phyloP scores from a whole-genome alignment of 1,140 invertebrate species.

The Polypedilum pembai region DNA sequence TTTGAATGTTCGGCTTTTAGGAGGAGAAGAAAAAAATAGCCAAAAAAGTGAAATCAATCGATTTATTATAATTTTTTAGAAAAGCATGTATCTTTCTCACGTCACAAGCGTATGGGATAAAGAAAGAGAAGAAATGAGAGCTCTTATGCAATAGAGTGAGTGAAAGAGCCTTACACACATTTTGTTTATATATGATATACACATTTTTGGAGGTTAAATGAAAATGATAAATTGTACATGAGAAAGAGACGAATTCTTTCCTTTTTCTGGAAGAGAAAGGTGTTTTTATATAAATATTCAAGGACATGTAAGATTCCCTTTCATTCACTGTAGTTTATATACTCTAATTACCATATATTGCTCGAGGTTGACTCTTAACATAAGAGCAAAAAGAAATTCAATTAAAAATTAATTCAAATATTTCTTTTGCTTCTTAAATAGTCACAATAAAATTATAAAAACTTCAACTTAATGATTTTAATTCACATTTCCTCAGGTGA shows the following conservation, averaged over 20 bases:
- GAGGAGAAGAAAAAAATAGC: too few species aligned
- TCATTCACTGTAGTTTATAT: neutral
- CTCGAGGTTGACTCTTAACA: neutral
- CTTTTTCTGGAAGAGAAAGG: neutral
- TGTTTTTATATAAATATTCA: neutral
- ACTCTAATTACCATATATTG: neutral
- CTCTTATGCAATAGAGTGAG: slow-evolving; percentile 10
- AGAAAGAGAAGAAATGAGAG: neutral
- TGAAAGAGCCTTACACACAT: neutral
- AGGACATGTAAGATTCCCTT: neutral
- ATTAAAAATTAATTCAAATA: too few species aligned
- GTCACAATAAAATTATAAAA: too few species aligned
- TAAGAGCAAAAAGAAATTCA: too few species aligned
- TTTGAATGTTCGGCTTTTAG: too few species aligned
- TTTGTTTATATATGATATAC: neutral
- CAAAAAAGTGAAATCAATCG: slow-evolving; percentile 1
- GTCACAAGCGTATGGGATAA: neutral
- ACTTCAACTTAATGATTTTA: too few species aligned
- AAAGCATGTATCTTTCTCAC: neutral
- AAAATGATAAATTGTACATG: neutral
- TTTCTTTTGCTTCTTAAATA: too few species aligned
- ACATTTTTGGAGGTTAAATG: neutral
- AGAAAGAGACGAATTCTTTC: slow-evolving; percentile 3
- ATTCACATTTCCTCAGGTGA: too few species aligned
- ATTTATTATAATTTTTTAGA: neutral